Evolutionary conservation across 1,140 invertebrate genomes (phyloP), one percentile per base, ranked within the genome.

Genomic region (Wiebesia pumilae): DNA sequence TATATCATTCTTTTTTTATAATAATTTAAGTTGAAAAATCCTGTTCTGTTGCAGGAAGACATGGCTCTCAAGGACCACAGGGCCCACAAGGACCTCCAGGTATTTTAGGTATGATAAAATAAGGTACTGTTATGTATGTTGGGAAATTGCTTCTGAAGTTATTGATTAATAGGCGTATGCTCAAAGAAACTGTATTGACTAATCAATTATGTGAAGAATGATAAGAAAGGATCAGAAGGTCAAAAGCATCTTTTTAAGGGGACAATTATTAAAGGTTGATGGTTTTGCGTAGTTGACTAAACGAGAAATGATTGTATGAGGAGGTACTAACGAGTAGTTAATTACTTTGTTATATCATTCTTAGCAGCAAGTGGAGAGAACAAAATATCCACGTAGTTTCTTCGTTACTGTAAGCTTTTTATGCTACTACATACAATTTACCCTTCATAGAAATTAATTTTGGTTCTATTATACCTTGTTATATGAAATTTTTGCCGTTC

Each of bases 21-120:
- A 16, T 12, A 58, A 58, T 58, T 58, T 62, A 62, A 27, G 6
- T 75, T 1, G 43, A 75, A 75, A 43, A 75, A 27, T 12, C 3
- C n/a, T 0, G n/a, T 62, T 73, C 38, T 81, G 84, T 88, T 90
- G 27, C 65, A 90, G 89, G 90, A 65, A 81, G 85, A 81, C 87
- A 88, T 40, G 90, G 89, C 9, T 67, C 85, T 54, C 88, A 83
- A 81, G 89, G 90, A 87, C 88, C 91, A n/a, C 86, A 88, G 35
- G 93, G 92, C 81, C 90, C 91, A 62, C 88, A 88, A 19, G 92
- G 92, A 82, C 90, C 90, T 38, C 83, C 85, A 77, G 92, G 92
- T 81, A 87, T 88, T 35, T 89, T 85, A 89, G 89, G 89, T 90
- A 87, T 19, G n/a, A 43, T 75, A 0, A 43, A 4, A n/a, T 73